Conservation (phyloP, 2,113 vertebrate genomes). For the Paradisaea rubra region DNA sequence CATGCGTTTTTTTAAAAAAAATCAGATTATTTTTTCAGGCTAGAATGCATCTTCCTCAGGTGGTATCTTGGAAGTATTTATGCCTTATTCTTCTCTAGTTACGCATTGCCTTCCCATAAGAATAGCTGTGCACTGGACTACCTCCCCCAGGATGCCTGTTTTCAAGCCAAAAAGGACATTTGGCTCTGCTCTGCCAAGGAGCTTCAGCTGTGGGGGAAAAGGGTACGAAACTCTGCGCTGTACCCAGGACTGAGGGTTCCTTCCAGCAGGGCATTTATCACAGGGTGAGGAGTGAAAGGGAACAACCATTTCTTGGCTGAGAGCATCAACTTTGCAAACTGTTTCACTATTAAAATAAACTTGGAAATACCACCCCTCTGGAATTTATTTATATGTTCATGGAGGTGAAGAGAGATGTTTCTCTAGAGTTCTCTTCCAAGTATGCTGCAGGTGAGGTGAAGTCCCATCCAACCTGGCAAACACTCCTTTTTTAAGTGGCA, state of each 20-base stretch:
- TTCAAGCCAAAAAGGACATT: neutral
- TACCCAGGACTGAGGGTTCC: neutral
- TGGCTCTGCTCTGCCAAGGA: neutral
- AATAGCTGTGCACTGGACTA: neutral
- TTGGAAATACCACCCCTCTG: neutral
- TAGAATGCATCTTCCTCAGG: neutral
- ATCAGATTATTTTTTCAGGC: neutral
- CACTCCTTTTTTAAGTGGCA: accelerated
- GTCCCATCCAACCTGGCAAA: neutral
- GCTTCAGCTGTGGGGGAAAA: neutral
- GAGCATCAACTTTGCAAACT: neutral
- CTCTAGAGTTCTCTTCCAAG: neutral
- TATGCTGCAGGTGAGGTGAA: neutral
- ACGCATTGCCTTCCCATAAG: neutral
- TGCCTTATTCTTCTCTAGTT: neutral
- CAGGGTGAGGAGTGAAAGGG: neutral
- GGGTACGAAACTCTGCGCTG: neutral
- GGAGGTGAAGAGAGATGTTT: neutral
- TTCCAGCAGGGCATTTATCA: neutral
- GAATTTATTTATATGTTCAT: neutral
- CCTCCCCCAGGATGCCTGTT: neutral
- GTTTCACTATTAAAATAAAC: neutral
- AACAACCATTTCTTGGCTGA: neutral
- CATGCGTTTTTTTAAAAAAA: neutral
- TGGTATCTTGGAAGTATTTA: neutral